A percentile compares a stretch with the other conserved stretches of the same genome.
These are phyloP conservation scores for Todus mexicanus DNA, from an alignment of 2,797 vertebrate genomes.

Conservation along the genomic window DNA sequence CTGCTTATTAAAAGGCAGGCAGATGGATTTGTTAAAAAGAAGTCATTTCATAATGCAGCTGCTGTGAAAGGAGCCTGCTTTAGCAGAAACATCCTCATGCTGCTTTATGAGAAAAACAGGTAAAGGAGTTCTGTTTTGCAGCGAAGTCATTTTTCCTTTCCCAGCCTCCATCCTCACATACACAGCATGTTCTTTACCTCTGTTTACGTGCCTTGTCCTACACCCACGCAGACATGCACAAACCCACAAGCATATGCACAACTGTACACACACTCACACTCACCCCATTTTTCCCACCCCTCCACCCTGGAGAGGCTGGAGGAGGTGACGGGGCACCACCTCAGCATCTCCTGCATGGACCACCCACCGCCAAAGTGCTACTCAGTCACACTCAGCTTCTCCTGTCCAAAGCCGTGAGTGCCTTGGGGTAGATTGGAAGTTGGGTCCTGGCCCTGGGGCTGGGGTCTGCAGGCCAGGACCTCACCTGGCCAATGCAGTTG, in stretches of 20 bases:
- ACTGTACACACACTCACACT: not conserved
- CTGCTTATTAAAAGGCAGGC: slow-evolving; percentile 69
- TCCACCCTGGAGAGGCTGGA: not conserved
- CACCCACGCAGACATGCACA: not conserved
- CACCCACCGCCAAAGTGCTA: not conserved
- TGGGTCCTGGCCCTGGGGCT: not conserved
- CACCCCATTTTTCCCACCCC: not conserved
- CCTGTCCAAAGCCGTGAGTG: not conserved
- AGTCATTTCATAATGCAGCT: slow-evolving; percentile 56
- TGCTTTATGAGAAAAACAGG: slow-evolving; percentile 57
- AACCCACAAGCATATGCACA: not conserved
- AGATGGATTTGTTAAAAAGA: slow-evolving; percentile 64
- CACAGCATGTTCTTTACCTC: not conserved
- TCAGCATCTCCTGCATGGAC: not conserved
- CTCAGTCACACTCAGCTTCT: not conserved
- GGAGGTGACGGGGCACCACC: not conserved
- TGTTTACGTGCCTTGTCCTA: not conserved
- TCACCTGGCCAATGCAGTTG: not conserved
- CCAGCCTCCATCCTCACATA: slow-evolving; percentile 4
- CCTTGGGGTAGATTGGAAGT: not conserved
- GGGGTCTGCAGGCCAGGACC: not conserved
- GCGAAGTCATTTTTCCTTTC: slow-evolving; percentile 57
- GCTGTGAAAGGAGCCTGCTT: slow-evolving; percentile 24
- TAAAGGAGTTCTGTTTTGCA: slow-evolving; percentile 39
- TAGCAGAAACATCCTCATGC: slow-evolving; percentile 53